Percentiles rank a stretch among this genome's conserved stretches.
These are phyloP conservation scores for Ibycter americanus DNA, from an alignment of 2,797 vertebrate species.

Conservation along the genomic window DNA sequence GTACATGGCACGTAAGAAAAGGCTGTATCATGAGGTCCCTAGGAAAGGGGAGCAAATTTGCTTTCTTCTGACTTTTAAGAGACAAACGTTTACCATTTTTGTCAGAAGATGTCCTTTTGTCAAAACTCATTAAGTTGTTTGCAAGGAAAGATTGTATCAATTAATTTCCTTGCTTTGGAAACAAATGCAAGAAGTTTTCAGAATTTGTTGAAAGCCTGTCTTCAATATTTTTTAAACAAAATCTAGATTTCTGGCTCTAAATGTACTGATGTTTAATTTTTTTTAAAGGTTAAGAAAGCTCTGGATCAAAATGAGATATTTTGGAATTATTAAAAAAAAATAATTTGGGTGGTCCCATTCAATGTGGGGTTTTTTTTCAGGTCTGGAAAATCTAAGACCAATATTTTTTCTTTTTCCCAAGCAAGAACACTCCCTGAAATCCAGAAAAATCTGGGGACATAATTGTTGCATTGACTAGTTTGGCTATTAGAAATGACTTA, in stretches of 20 bases:
- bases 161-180: background rate
- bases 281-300: background rate
- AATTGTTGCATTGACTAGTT: background rate
- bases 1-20: fast-evolving
- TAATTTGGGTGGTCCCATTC: background rate
- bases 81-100: background rate
- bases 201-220: background rate
- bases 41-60: background rate
- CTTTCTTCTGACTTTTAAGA: background rate
- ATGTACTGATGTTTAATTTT: background rate
- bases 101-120: background rate
- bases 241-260: background rate
- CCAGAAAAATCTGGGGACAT: background rate
- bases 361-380: background rate
- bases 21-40: background rate
- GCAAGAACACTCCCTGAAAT: background rate
- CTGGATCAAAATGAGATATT: background rate
- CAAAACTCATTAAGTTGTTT: background rate
- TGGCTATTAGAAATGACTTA: background rate
- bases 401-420: background rate
- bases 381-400: background rate
- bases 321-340: background rate
- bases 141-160: background rate
- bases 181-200: background rate
- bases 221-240: background rate